phyloP scores from a whole-genome alignment of 2,888 invertebrate species.

The Lepeophtheirus nordmannii region DNA sequence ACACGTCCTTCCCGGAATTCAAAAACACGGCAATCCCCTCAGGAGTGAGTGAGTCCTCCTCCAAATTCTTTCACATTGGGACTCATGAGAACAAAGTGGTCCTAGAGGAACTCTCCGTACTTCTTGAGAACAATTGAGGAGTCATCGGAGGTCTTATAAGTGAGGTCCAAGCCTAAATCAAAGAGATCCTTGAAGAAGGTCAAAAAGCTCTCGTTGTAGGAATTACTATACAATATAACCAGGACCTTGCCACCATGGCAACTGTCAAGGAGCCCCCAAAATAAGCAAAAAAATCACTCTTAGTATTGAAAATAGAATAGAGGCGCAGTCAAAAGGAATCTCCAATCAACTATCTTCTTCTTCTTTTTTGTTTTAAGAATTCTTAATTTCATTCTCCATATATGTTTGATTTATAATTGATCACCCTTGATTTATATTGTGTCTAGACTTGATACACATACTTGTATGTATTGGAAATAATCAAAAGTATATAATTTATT shows the following conservation, averaged over 20 bases:
- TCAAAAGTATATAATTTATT: too few relatives aligned
- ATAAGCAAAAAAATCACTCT: background rate
- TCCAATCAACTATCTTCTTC: too few relatives aligned
- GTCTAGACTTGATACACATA: too few relatives aligned
- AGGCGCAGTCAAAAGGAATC: too few relatives aligned
- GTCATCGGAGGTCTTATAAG: conserved; percentile 89
- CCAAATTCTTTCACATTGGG: conserved; percentile 92
- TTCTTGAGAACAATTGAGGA: conserved; percentile 69
- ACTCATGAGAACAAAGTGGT: conserved; percentile 85
- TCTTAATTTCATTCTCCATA: too few relatives aligned
- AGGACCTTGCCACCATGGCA: conserved; percentile 34
- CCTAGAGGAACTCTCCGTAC: conserved; percentile 88
- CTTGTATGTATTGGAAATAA: too few relatives aligned
- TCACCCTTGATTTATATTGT: too few relatives aligned
- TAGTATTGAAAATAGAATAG: too few relatives aligned
- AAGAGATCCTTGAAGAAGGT: conserved; percentile 83
- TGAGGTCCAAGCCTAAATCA: conserved; percentile 74
- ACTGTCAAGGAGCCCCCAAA: background rate
- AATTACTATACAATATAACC: conserved; percentile 81
- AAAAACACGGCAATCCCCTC: conserved; percentile 40
- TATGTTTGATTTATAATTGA: too few relatives aligned
- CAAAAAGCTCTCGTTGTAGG: conserved; percentile 94
- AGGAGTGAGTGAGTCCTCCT: conserved; percentile 34
- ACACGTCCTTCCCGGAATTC: conserved; percentile 50
- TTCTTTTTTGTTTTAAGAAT: too few relatives aligned